A percentile compares a stretch with the other conserved stretches of the same genome.
Conservation (phyloP, 2,888 invertebrate species). For the Deroplatys truncata region DNA sequence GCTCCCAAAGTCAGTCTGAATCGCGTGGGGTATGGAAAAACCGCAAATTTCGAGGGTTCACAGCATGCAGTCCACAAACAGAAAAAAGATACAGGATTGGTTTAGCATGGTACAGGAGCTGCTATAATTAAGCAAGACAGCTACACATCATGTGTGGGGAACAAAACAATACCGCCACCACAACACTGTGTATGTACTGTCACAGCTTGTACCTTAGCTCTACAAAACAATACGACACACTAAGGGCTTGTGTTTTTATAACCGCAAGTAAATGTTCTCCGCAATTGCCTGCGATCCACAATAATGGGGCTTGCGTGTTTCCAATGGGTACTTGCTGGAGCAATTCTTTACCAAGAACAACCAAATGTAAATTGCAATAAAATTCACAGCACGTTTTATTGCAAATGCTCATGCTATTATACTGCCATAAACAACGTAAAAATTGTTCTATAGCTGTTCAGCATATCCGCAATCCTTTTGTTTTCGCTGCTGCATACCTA, state of each 20-base stretch:
- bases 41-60: background rate
- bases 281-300: background rate
- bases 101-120: background rate
- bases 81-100: background rate
- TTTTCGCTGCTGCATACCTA: no score
- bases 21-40: background rate
- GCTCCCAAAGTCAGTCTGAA: background rate
- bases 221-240: background rate
- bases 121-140: background rate
- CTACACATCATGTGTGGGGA: background rate
- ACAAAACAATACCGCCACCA: background rate
- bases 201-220: background rate
- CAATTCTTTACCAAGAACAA: no score
- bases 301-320: no score
- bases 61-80: background rate
- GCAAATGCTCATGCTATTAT: no score
- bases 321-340: no score
- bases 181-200: background rate
- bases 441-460: no score
- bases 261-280: background rate
- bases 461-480: no score
- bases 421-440: no score
- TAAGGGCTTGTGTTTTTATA: background rate
- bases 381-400: no score
- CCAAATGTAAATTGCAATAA: no score